phyloP scores from a whole-genome alignment of 2,888 invertebrate genomes.

The Ichneumoninae sp. region DNA sequence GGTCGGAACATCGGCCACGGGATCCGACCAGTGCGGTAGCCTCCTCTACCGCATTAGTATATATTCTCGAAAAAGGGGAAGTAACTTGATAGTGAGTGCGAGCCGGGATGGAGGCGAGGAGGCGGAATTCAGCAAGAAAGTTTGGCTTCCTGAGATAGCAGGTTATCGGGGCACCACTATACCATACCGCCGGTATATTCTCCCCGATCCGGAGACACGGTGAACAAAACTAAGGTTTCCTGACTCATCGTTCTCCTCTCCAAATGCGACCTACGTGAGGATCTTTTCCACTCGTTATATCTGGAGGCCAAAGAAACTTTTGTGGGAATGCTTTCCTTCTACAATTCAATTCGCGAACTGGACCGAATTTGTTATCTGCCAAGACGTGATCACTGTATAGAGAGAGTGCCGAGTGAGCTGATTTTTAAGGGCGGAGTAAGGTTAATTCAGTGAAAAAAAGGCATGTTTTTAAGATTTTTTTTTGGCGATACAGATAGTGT shows the following conservation, averaged over 20 bases:
- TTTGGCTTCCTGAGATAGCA: conserved; percentile 44
- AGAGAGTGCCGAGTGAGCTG: too few species aligned
- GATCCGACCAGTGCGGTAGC: neutral
- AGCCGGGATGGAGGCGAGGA: neutral
- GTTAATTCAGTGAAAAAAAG: too few species aligned
- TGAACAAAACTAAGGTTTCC: neutral
- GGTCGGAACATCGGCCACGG: conserved; percentile 14
- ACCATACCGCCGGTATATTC: neutral
- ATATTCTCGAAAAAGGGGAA: conserved; percentile 36
- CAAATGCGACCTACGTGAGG: neutral
- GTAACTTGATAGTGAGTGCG: conserved; percentile 24
- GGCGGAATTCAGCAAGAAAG: conserved; percentile 23
- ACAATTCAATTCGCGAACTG: neutral
- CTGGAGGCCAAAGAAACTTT: neutral
- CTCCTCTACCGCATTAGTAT: neutral
- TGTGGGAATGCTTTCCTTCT: neutral
- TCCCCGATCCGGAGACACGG: neutral
- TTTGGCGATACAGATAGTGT: too few species aligned
- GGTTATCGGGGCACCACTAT: conserved; percentile 11
- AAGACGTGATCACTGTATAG: neutral
- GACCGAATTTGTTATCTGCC: neutral
- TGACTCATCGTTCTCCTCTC: neutral
- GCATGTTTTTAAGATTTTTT: too few species aligned
- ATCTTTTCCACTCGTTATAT: neutral
- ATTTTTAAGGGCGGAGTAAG: too few species aligned